Conservation (phyloP, 2,888 invertebrate species). For the Melieria picta region DNA sequence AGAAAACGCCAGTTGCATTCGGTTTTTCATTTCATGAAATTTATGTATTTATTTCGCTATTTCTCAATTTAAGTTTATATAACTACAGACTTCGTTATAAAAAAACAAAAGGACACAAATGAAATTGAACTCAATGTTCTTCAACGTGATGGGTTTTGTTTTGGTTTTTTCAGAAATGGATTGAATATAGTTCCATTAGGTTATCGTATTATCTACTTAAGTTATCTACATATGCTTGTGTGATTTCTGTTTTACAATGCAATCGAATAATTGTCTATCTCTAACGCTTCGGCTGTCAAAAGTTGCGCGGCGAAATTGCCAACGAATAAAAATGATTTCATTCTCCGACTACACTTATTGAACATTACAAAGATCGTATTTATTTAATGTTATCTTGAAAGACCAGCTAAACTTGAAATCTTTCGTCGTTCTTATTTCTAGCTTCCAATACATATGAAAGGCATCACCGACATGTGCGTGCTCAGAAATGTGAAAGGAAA, state of each 20-base stretch:
- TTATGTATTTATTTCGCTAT: not conserved
- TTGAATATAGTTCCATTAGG: constrained; percentile 13
- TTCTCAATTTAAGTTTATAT: not conserved
- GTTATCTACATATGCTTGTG: not conserved
- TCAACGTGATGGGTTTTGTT: not conserved
- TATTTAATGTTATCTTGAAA: no score
- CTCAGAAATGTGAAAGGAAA: no score
- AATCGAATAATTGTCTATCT: constrained; percentile 6
- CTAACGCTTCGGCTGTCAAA: not conserved
- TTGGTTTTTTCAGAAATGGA: not conserved
- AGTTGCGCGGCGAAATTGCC: not conserved
- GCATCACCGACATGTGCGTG: no score
- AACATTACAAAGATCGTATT: no score
- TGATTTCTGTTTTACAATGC: no score
- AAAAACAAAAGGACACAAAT: not conserved
- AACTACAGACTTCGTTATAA: constrained; percentile 1
- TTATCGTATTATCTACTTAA: constrained; percentile 4
- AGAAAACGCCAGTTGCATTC: not conserved
- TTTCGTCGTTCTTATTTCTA: no score
- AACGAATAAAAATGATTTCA: not conserved
- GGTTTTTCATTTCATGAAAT: constrained; percentile 1
- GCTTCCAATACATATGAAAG: no score
- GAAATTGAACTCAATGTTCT: not conserved
- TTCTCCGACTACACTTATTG: no score
- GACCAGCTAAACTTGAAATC: no score